These are phyloP conservation scores for Telmatherina bonti DNA, from an alignment of 2,797 vertebrate species.

Conservation along the genomic window DNA sequence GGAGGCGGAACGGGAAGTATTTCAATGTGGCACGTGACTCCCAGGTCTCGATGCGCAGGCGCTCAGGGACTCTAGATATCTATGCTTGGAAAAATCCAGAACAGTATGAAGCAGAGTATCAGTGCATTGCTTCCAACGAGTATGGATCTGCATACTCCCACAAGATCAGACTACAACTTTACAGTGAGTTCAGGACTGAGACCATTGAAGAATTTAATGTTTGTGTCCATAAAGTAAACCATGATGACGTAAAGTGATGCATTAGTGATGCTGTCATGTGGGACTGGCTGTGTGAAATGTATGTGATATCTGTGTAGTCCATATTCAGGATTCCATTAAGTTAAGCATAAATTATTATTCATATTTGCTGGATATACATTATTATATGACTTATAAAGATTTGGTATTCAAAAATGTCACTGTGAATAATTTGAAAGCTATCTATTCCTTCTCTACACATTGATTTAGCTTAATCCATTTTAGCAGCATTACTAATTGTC, in stretches of 20 bases:
- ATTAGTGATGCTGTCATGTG: background rate
- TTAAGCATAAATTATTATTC: background rate
- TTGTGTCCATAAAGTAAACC: conserved; percentile 1
- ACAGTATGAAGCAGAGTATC: conserved; percentile 96
- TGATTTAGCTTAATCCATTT: background rate
- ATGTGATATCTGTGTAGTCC: background rate
- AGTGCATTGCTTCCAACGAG: conserved; percentile 94
- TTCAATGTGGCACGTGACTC: conserved; percentile 95
- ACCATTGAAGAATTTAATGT: conserved; percentile 2
- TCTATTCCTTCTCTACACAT: background rate
- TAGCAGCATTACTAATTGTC: background rate
- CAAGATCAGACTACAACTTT: conserved; percentile 92
- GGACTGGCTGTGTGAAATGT: background rate
- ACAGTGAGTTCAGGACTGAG: conserved; percentile 86
- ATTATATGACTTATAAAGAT: background rate
- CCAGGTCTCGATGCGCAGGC: conserved; percentile 89
- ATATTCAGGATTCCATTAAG: background rate
- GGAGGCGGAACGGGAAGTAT: conserved; percentile 94
- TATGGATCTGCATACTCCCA: conserved; percentile 92
- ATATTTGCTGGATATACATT: background rate
- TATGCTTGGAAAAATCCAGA: conserved; percentile 91
- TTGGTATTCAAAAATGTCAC: conserved; percentile 1
- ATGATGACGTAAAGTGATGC: conserved; percentile 2
- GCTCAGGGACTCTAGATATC: conserved; percentile 93
- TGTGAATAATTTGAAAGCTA: background rate